These are phyloP conservation scores for Gerosis bhagava DNA, from an alignment of 2,888 invertebrate species.

Conservation along the genomic window DNA sequence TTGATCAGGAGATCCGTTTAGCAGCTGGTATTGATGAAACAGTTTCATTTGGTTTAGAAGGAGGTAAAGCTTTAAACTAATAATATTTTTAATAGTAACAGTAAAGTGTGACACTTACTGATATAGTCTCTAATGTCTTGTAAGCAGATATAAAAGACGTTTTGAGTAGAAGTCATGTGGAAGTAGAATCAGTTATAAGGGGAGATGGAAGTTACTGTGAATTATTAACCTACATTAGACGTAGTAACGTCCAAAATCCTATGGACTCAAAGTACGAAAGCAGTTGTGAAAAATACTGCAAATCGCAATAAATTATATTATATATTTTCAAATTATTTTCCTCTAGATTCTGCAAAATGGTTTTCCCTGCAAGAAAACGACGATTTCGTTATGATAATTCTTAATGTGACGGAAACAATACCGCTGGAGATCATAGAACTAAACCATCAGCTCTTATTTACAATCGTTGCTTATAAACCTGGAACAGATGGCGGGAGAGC, in stretches of 20 bases:
- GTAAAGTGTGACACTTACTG: too few relatives aligned
- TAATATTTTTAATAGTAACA: too few relatives aligned
- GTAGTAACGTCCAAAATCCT: too few relatives aligned
- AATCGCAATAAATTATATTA: neutral
- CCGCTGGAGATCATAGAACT: conserved; percentile 31
- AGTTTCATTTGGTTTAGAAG: conserved; percentile 45
- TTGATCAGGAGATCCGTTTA: conserved; percentile 43
- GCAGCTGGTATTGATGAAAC: conserved; percentile 46
- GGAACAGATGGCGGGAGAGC: conserved; percentile 35
- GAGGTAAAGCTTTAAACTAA: conserved; percentile 39
- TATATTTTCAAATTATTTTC: neutral
- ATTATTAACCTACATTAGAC: too few relatives aligned
- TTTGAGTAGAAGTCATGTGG: too few relatives aligned
- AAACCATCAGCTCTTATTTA: conserved; percentile 35
- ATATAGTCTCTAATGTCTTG: too few relatives aligned
- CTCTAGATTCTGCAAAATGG: conserved; percentile 34
- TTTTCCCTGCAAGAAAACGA: conserved; percentile 29
- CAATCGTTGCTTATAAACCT: conserved; percentile 34
- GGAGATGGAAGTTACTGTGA: too few relatives aligned
- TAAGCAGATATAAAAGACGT: too few relatives aligned
- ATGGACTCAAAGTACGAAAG: too few relatives aligned
- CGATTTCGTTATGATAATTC: conserved; percentile 24
- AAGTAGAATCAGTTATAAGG: too few relatives aligned
- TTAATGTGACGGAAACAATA: conserved; percentile 22
- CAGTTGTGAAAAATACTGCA: too few relatives aligned